Evolutionary conservation across 2,113 vertebrate species (phyloP), one percentile per base, ranked within the genome.

Genomic region (Numida meleagris): DNA sequence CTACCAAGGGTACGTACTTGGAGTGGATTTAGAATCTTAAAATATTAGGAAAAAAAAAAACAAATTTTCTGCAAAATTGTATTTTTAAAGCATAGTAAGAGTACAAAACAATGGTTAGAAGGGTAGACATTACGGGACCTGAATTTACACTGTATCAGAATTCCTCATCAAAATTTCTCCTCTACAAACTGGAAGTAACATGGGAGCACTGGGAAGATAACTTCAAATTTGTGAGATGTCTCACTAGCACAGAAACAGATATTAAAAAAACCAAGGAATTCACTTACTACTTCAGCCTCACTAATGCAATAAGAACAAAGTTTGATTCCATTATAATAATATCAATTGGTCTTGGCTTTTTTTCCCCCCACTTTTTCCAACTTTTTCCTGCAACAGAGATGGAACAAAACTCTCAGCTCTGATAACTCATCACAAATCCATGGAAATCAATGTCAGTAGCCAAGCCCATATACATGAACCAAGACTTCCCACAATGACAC

Each of bases 111-210:
- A 59, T 67, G 4, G 81, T 38, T 63, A 9, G 68, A n/a, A 89
- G 57, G 11, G 8, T 33, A 80, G 17, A 79, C 85, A 34, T 88
- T 19, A 40, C 19, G 55, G 88, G 13, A 24, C 15, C 40, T 61
- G 9, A 40, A 18, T 76, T 89, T 74, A 48, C 45, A 62, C 17
- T 45, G 7, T 75, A 71, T 82, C 43, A 68, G 42, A 33, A 23
- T 82, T 68, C 19, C 42, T 78, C 25, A 50, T 72, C 14, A 80
- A 17, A 93, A 79, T 91, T 79, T 33, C 82, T 91, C 58, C 71
- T 90, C 58, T 73, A 61, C 59, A 62, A 68, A 73, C 82, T n/a
- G 6, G 58, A n/a, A 76, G 25, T 59, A 72, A 59, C 21, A 8
- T 23, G 25, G 17, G 19, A 85, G 17, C 34, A 36, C 36, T 33